A percentile compares a stretch with the other conserved stretches of the same genome.
phyloP scores from a whole-genome alignment of 2,113 vertebrate species.

The Cyprinus carpio region DNA sequence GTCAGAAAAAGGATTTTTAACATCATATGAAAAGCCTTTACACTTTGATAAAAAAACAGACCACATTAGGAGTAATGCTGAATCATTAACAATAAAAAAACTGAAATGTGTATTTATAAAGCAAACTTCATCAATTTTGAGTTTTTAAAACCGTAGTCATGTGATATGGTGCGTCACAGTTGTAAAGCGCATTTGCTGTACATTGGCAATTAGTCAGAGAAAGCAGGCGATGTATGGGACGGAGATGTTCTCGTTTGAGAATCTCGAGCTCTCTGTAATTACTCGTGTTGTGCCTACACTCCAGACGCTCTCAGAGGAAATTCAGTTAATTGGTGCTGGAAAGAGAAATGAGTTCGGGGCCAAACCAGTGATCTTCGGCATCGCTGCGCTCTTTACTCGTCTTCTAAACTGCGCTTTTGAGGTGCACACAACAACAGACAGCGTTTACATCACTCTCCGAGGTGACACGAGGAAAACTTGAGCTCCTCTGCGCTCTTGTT shows the following conservation, averaged over 20 bases:
- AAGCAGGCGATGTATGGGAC: slow-evolving; percentile 30
- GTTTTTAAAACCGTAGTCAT: neutral
- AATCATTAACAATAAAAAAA: slow-evolving; percentile 15
- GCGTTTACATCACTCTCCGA: neutral
- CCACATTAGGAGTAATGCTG: neutral
- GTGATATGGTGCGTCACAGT: neutral
- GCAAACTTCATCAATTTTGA: neutral
- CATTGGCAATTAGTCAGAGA: slow-evolving; percentile 35
- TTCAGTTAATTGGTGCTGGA: slow-evolving; percentile 47
- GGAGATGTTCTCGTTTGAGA: slow-evolving; percentile 37
- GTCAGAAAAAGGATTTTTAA: neutral
- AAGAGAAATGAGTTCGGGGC: slow-evolving; percentile 43
- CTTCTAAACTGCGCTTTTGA: slow-evolving; percentile 25
- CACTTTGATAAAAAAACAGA: neutral
- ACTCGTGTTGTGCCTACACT: slow-evolving; percentile 45
- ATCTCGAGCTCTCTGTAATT: slow-evolving; percentile 46
- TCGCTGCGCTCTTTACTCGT: slow-evolving; percentile 16
- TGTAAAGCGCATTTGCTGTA: slow-evolving; percentile 3
- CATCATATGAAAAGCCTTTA: neutral
- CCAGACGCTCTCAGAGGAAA: slow-evolving; percentile 42
- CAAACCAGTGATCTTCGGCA: slow-evolving; percentile 42
- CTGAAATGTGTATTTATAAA: neutral
- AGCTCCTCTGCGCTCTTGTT: neutral
- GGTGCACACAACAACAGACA: neutral
- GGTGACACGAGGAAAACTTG: neutral